Base-by-base conservation (phyloP, 2,113 vertebrate species). In the Hipposideros armiger region DNA sequence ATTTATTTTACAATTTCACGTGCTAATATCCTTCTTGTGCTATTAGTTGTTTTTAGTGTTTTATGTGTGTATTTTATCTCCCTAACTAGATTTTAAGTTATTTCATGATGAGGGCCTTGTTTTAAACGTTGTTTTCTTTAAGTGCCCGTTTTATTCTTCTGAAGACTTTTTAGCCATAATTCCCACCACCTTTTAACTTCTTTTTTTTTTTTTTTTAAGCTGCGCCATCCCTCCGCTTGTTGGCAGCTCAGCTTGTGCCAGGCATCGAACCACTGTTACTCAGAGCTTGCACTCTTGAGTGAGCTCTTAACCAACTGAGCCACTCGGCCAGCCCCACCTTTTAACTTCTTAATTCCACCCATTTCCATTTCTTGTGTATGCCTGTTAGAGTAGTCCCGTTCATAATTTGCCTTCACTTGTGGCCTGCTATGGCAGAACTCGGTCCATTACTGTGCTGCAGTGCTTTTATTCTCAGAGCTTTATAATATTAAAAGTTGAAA, bases 21-120 rank as follows among this genome's bases (percentile, higher is more conserved):
- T 72, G 40, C 13, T 66, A 8, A 76, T 70, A 10, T 16, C 40
- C 64, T 97, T 91, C 47, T 62, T 32, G 19, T 2, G 32, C 40
- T 14, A n/a, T 22, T 32, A 16, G 10, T 30, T 73, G 60, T 42
- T 81, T 82, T 93, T 91, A 56, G 9, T 47, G 69, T 87, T 54
- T 62, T 36, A 30, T 28, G 9, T 89, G 50, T 89, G 87, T 67
- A 14, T 77, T 60, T 85, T 83, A 32, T 84, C 47, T 82, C 45
- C 40, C 14, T 86, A 77, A 80, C 32, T 90, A 20, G 67, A 50
- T 73, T 72, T 95, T 80, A 64, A 93, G 42, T 94, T 94, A 82
- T 45, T 54, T 62, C 24, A 42, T 85, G 74, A 24, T 58, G 19
- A 86, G 50, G 58, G 30, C 40, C 50, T 73, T 81, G 10, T 89